phyloP scores from a whole-genome alignment of 2,797 vertebrate species.

The Salarias fasciatus region DNA sequence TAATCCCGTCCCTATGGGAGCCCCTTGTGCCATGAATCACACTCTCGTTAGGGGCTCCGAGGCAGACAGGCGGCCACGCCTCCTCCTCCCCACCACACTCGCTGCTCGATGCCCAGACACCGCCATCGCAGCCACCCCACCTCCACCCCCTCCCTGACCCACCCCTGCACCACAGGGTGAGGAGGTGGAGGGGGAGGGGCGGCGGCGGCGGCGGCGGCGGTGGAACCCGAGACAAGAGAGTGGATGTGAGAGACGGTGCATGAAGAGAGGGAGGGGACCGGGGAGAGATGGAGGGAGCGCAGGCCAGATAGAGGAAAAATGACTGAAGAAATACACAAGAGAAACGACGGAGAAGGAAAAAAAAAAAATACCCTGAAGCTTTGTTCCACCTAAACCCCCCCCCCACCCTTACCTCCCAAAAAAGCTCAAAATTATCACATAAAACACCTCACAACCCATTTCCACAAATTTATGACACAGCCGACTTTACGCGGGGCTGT shows the following conservation, averaged over 20 bases:
- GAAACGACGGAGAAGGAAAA: constrained; percentile 16
- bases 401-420: not conserved
- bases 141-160: constrained; percentile 57
- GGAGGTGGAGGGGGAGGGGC: not conserved
- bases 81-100: constrained; percentile 76
- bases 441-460: constrained; percentile 27
- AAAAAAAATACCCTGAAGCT: constrained; percentile 19
- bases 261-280: constrained; percentile 53
- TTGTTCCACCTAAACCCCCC: constrained; percentile 3
- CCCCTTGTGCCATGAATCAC: constrained; percentile 80
- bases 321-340: constrained; percentile 38
- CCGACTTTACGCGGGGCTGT: constrained; percentile 23
- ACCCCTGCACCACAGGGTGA: constrained; percentile 63
- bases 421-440: constrained; percentile 23
- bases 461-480: constrained; percentile 23
- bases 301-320: constrained; percentile 48
- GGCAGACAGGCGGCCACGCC: constrained; percentile 80
- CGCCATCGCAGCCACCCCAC: constrained; percentile 13
- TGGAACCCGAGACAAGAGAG: constrained; percentile 56
- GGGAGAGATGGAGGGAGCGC: constrained; percentile 52
- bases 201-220: constrained; percentile 43
- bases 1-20: constrained; percentile 83
- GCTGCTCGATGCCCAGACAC: constrained; percentile 62
- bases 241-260: constrained; percentile 62
- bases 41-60: constrained; percentile 78